Evolutionary conservation across 2,797 vertebrate genomes (phyloP).

Genomic region (Danio jaintianensis): DNA sequence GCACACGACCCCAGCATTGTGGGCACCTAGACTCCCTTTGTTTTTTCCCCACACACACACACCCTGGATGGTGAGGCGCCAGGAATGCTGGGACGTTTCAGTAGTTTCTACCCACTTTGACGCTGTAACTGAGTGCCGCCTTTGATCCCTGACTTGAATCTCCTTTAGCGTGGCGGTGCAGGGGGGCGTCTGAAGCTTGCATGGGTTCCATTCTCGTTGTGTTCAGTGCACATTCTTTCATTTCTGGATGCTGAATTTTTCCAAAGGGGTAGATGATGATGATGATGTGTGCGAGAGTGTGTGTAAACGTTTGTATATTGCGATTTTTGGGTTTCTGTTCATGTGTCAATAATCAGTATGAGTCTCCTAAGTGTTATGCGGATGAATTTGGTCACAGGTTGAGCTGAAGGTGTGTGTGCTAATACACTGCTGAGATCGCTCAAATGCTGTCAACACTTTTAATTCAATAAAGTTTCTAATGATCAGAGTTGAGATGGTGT

Average conservation of each 20-base stretch:
- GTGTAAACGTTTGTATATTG: slow-evolving; percentile 43
- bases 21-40: slow-evolving; percentile 83
- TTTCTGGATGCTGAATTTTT: slow-evolving; percentile 59
- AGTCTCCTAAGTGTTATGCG: slow-evolving; percentile 43
- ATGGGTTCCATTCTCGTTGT: slow-evolving; percentile 55
- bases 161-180: slow-evolving; percentile 7
- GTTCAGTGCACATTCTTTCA: slow-evolving; percentile 47
- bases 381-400: slow-evolving; percentile 26
- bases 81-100: slow-evolving; percentile 55
- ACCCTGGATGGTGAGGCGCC: slow-evolving; percentile 52
- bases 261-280: slow-evolving; percentile 51
- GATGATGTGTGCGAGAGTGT: slow-evolving; percentile 20
- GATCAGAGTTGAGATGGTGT: slow-evolving; percentile 29
- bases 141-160: slow-evolving; percentile 30
- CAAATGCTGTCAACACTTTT: slow-evolving; percentile 62
- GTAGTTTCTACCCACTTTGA: slow-evolving; percentile 31
- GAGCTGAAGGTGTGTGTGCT: slow-evolving; percentile 27
- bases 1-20: slow-evolving; percentile 93
- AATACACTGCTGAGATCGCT: slow-evolving; percentile 44
- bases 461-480: slow-evolving; percentile 68
- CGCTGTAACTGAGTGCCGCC: slow-evolving; percentile 25
- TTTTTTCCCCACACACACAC: slow-evolving; percentile 39
- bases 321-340: slow-evolving; percentile 38
- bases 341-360: slow-evolving; percentile 51
- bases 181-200: slow-evolving; percentile 42